Evolutionary conservation across 2,797 vertebrate species (phyloP).

Genomic region (Schizopygopsis malacanthus): DNA sequence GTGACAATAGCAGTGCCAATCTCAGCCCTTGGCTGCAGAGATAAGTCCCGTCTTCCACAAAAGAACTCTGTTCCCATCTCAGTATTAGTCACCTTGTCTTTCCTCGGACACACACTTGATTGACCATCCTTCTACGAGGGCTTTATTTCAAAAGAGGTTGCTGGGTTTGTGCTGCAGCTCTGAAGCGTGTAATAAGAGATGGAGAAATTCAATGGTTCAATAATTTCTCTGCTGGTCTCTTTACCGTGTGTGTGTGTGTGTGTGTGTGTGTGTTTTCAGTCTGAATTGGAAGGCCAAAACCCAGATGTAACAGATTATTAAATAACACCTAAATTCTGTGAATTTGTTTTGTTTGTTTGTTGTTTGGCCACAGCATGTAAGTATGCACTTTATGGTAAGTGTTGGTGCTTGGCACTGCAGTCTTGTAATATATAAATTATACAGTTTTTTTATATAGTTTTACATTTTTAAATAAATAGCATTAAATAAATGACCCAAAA

Average conservation of each 20-base stretch:
- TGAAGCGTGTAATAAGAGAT: slow-evolving; percentile 73
- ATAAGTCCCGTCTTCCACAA: slow-evolving; percentile 50
- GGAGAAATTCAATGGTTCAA: slow-evolving; percentile 67
- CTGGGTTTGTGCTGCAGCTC: slow-evolving; percentile 62
- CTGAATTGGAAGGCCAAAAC: slow-evolving; percentile 15
- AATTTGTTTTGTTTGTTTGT: too few relatives aligned
- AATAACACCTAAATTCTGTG: background rate
- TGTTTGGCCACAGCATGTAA: background rate
- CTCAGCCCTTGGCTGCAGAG: slow-evolving; percentile 50
- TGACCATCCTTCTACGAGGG: slow-evolving; percentile 66
- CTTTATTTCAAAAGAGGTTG: slow-evolving; percentile 61
- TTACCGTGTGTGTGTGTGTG: background rate
- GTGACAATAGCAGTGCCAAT: slow-evolving; percentile 54
- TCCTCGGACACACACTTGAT: slow-evolving; percentile 58
- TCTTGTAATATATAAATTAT: too few relatives aligned
- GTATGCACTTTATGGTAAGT: background rate
- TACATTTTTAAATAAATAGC: too few relatives aligned
- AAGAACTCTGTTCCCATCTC: slow-evolving; percentile 52
- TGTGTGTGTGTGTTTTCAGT: slow-evolving; percentile 3
- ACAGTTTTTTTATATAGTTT: too few relatives aligned
- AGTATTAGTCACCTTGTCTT: slow-evolving; percentile 51
- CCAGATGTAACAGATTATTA: background rate
- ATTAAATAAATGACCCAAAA: too few relatives aligned
- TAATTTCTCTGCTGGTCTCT: slow-evolving; percentile 46
- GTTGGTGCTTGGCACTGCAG: background rate